Conservation (phyloP, 64 coral and sea anemone species). For the Hydrozoanthus tunicans region DNA sequence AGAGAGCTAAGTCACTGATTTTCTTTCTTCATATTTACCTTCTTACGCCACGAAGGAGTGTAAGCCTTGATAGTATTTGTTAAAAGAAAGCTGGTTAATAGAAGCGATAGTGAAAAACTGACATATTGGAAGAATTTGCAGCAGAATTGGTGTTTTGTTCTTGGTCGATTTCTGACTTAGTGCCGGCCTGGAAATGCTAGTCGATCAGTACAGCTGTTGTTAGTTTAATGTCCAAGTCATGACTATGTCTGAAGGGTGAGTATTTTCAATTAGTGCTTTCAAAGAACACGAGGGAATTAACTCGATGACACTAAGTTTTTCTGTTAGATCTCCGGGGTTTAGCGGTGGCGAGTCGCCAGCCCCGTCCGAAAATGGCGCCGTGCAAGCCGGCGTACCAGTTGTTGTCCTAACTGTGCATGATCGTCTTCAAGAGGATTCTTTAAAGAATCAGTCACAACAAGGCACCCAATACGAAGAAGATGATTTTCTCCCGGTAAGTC, state of each 20-base stretch:
- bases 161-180: neutral
- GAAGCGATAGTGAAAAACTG: neutral
- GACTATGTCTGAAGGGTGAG: constrained; percentile 63
- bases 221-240: constrained; percentile 48
- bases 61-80: neutral
- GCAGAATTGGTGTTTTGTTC: neutral
- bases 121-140: neutral
- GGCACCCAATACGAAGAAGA: constrained; percentile 36
- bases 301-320: neutral
- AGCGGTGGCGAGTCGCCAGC: constrained; percentile 24
- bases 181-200: neutral
- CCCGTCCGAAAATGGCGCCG: constrained; percentile 28
- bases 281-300: neutral
- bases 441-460: constrained; percentile 25
- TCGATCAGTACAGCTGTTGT: neutral
- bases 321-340: constrained; percentile 40
- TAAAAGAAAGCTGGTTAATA: neutral
- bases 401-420: constrained; percentile 44
- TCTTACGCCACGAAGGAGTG: neutral
- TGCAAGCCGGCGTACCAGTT: neutral
- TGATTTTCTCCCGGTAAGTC: constrained; percentile 40
- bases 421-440: constrained; percentile 25
- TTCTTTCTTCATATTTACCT: neutral
- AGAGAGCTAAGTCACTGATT: neutral
- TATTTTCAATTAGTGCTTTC: neutral